Conservation (phyloP, 30 jellyfish, hydroid and myxozoan genomes). For the Hydractinia symbiolongicarpus region DNA sequence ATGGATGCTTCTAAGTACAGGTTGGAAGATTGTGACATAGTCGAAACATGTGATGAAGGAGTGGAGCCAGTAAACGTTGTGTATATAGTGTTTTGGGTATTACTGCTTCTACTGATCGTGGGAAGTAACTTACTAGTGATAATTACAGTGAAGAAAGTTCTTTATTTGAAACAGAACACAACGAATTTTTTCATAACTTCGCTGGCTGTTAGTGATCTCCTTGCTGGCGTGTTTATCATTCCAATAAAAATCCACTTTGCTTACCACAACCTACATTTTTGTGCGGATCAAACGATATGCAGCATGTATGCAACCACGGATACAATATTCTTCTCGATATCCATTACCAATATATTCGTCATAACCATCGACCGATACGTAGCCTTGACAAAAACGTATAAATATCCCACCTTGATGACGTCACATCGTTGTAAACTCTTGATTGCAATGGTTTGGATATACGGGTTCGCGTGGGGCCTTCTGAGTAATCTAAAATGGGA, state of each 20-base stretch:
- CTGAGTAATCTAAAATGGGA: neutral
- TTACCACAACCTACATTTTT: conserved; percentile 52
- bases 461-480: conserved; percentile 79
- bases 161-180: conserved; percentile 20
- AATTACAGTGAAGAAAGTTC: neutral
- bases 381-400: conserved; percentile 58
- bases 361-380: conserved; percentile 76
- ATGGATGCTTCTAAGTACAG: neutral
- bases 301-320: conserved; percentile 52
- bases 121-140: neutral
- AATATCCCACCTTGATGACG: conserved; percentile 45
- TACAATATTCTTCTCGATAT: conserved; percentile 54
- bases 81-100: conserved; percentile 20
- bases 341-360: conserved; percentile 69
- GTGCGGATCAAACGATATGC: conserved; percentile 50
- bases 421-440: conserved; percentile 44
- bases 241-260: conserved; percentile 55
- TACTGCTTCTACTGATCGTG: conserved; percentile 1
- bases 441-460: conserved; percentile 57
- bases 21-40: conserved; percentile 1
- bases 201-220: conserved; percentile 75
- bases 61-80: neutral
- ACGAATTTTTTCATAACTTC: conserved; percentile 68
- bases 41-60: neutral
- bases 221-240: conserved; percentile 47